Evolutionary conservation across 37 sponge, comb jelly and placozoan genomes (phyloP), one percentile per base, ranked within the genome.

Genomic region (Chondrilla cf. caribensis): DNA sequence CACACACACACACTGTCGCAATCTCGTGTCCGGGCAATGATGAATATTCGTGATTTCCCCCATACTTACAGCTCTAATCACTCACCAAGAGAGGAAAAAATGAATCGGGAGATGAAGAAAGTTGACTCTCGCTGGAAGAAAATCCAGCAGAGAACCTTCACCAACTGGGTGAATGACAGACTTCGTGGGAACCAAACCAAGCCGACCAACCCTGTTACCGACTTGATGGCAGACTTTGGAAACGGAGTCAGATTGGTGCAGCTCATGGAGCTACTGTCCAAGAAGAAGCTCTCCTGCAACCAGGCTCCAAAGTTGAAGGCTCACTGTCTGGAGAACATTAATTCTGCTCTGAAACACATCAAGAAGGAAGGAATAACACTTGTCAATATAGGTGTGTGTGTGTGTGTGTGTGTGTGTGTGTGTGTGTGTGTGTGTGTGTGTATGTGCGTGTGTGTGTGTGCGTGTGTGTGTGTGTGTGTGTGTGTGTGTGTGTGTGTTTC

Each of bases 101-200:
- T 47, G 51, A 47, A 47, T 11, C 51, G 51, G 6, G 76, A 32
- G 36, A 73, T 73, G 76, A 73, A 73, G 43, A 73, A 73, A 25
- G 76, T 73, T 2, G 76, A 84, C 28, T 79, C 81, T 5, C 54
- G 70, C 4, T 92, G 93, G 93, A 87, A 86, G 88, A 73, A 93
- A 62, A 96, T 91, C 58, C 97, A 93, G 72, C 51, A 88, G 54
- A 86, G 70, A 60, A 84, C 92, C 44, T 96, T 96, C 85, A 93
- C 97, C 29, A 96, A 96, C 82, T 96, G 97, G 97, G 82, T 90
- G 78, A 96, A 96, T 75, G 91, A 93, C 67, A 82, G 91, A 2
- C 79, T 96, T n/a, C 62, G 94, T 22, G 97, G 97, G 0, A 79
- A 96, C 51, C 83, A 87, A 43, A 95, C 5, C 19, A 37, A 79